Conservation (phyloP, 1,140 invertebrate genomes). For the Zophobas morio region DNA sequence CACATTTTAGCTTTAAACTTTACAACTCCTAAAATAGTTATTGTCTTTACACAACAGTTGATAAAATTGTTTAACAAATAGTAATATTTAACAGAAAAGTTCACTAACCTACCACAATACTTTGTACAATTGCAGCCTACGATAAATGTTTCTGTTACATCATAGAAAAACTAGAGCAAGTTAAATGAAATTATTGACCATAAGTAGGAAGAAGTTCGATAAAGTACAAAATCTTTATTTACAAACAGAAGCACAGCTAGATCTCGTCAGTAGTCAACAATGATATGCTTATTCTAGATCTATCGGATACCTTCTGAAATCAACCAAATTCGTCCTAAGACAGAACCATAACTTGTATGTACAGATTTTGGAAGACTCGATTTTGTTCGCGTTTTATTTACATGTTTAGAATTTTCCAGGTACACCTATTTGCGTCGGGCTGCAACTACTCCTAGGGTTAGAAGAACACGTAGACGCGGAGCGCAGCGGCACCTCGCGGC, state of each 20-base stretch:
- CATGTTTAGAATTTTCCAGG: constrained; percentile 44
- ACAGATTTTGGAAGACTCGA: constrained; percentile 43
- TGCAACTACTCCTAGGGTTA: constrained; percentile 36
- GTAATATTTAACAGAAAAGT: constrained; percentile 42
- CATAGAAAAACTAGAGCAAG: constrained; percentile 36
- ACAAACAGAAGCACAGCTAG: constrained; percentile 47
- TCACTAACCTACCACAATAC: constrained; percentile 19
- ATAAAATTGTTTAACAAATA: constrained; percentile 43
- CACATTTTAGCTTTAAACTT: constrained; percentile 43
- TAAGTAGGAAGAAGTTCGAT: constrained; percentile 64
- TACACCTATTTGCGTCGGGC: constrained; percentile 33
- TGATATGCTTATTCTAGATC: constrained; percentile 63
- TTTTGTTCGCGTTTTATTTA: constrained; percentile 51
- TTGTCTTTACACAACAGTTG: constrained; percentile 67
- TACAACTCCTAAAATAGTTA: constrained; percentile 63
- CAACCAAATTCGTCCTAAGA: constrained; percentile 19
- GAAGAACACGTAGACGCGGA: neutral
- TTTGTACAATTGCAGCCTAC: constrained; percentile 45
- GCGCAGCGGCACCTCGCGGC: neutral
- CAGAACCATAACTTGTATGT: constrained; percentile 34
- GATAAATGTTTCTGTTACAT: neutral
- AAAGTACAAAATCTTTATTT: constrained; percentile 53
- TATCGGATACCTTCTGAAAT: constrained; percentile 45
- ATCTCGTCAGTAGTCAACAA: constrained; percentile 13
- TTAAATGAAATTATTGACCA: constrained; percentile 63